phyloP scores from a whole-genome alignment of 2,888 invertebrate species.

The Brachyopa scutellaris region DNA sequence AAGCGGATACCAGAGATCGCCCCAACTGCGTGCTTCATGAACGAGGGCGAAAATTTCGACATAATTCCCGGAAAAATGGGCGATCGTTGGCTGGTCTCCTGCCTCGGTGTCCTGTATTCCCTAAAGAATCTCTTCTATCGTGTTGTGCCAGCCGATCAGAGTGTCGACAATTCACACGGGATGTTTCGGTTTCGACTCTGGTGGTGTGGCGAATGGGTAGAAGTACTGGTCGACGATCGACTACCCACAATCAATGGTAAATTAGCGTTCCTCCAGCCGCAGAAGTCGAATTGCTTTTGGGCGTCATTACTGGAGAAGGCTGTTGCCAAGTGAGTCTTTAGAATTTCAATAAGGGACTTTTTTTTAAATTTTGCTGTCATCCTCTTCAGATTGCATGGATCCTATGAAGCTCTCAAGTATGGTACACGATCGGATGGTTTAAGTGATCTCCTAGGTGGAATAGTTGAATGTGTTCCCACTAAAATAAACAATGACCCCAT shows the following conservation, averaged over 20 bases:
- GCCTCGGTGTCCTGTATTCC: slow-evolving; percentile 91
- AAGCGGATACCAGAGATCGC: slow-evolving; percentile 90
- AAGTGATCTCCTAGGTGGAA: slow-evolving; percentile 94
- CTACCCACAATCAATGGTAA: slow-evolving; percentile 93
- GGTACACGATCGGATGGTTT: slow-evolving; percentile 94
- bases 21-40: slow-evolving; percentile 83
- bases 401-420: slow-evolving; percentile 96
- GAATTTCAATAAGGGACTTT: background rate
- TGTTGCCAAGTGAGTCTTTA: slow-evolving; percentile 91
- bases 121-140: slow-evolving; percentile 94
- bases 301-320: slow-evolving; percentile 95
- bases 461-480: slow-evolving; percentile 91
- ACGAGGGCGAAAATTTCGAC: slow-evolving; percentile 87
- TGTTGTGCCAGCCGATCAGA: slow-evolving; percentile 95
- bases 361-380: background rate
- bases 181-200: slow-evolving; percentile 94
- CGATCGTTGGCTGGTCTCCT: slow-evolving; percentile 95
- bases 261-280: slow-evolving; percentile 92
- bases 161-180: slow-evolving; percentile 88
- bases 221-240: slow-evolving; percentile 93
- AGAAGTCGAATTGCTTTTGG: slow-evolving; percentile 92
- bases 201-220: slow-evolving; percentile 97
- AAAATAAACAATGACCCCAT: slow-evolving; percentile 87
- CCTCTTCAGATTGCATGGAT: slow-evolving; percentile 89
- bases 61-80: slow-evolving; percentile 94